Conservation (phyloP, 2,113 vertebrate genomes). For the Daubentonia madagascariensis region DNA sequence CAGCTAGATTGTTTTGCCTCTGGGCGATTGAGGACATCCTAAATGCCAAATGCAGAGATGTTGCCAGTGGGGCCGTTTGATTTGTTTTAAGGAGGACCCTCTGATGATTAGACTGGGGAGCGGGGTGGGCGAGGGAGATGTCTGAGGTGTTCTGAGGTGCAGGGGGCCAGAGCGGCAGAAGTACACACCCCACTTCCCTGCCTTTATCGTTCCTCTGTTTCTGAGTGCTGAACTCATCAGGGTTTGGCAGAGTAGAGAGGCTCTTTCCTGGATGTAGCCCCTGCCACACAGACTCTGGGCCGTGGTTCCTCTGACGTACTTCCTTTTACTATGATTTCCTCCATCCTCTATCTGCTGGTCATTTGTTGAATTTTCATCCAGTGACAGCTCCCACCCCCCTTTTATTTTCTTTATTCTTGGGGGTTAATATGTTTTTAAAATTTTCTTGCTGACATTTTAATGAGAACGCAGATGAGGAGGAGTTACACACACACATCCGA, state of each 20-base stretch:
- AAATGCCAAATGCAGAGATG: neutral
- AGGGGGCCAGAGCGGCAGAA: no score
- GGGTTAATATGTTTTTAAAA: neutral
- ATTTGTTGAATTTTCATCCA: neutral
- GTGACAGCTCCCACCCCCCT: no score
- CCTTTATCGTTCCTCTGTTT: accelerated
- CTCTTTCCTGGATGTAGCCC: neutral
- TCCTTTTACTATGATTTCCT: no score
- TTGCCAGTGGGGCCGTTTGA: no score
- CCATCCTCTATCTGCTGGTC: neutral
- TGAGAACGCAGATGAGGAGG: neutral
- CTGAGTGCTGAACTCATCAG: neutral
- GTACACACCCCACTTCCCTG: accelerated
- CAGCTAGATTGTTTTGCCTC: neutral
- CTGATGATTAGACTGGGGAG: neutral
- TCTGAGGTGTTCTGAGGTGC: neutral
- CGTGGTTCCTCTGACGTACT: neutral
- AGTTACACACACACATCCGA: neutral
- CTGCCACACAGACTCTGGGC: neutral
- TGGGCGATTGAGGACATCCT: neutral
- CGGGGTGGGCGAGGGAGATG: accelerated
- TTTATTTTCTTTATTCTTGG: neutral
- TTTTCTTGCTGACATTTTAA: neutral
- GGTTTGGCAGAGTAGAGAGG: neutral
- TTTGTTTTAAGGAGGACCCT: neutral